Evolutionary conservation across 1,140 invertebrate genomes (phyloP), one percentile per base, ranked within the genome.

Genomic region (Drosophila pachea): DNA sequence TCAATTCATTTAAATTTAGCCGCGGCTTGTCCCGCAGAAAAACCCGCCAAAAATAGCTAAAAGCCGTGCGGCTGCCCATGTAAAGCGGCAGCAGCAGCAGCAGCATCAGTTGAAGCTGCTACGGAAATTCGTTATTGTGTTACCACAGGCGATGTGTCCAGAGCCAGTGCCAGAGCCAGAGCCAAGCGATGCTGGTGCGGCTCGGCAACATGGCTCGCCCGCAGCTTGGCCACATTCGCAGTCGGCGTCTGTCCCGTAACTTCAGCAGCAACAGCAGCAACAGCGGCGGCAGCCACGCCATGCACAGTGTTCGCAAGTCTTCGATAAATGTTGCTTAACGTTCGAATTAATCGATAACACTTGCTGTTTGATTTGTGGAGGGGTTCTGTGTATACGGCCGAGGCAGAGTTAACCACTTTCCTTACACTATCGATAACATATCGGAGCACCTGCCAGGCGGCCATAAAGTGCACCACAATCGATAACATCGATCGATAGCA

Each of bases 41-140:
- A 64, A 64, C 35, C 31, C 14, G 31, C 31, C 12, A 16, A 45
- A 33, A 78, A 58, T 63, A 45, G 66, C 33, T 16, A 62, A 49
- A 43, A 60, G 40, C 40, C 5, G 40, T 14, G 40, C 68, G 52
- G 60, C 35, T 48, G 36, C 33, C 59, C 83, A 76, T 86, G 83
- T 78, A 78, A 78, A 65, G 74, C 72, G 74, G 71, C 50, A 61
- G 58, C 16, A 52, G 45, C 45, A 72, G 49, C 56, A 68, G 45
- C 74, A 64, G 33, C 52, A 64, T 9, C 61, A 31, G 42, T 74
- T 84, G 81, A 81, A 86, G 82, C 87, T 86, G 83, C 78, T 87
- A 86, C 83, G 82, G 82, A 86, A 86, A 86, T 86, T n/a, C 82
- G 82, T 86, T 86, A 86, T 86, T 86, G 82, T 86, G 82, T 86